These are phyloP conservation scores for Delia radicum DNA, from an alignment of 1,140 invertebrate species.

Conservation along the genomic window DNA sequence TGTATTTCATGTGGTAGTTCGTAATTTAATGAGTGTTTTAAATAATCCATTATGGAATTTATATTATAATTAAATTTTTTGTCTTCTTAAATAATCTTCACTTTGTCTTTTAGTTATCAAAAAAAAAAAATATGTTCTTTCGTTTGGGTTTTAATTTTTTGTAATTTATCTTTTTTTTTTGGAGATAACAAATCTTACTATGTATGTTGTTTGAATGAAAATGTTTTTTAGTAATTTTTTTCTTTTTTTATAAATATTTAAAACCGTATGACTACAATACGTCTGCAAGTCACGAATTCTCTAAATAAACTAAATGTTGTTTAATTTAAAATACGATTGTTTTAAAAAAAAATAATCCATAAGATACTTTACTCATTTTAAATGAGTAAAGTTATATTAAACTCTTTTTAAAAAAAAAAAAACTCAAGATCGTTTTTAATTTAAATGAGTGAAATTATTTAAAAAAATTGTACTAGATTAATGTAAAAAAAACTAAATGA, in stretches of 20 bases:
- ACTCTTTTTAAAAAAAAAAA: too few relatives aligned
- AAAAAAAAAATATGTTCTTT: slow-evolving; percentile 10
- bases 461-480: not conserved
- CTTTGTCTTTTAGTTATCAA: not conserved
- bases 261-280: slow-evolving; percentile 30
- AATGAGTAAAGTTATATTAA: too few relatives aligned
- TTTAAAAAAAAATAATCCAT: not conserved
- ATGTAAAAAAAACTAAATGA: not conserved
- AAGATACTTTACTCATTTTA: not conserved
- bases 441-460: not conserved
- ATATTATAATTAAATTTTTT: slow-evolving; percentile 17
- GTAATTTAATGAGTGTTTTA: slow-evolving; percentile 49
- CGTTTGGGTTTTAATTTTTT: slow-evolving; percentile 3
- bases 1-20: slow-evolving; percentile 47
- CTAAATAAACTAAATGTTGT: slow-evolving; percentile 45
- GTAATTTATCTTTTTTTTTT: not conserved
- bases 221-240: not conserved
- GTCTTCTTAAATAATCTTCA: not conserved
- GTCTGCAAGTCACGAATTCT: slow-evolving; percentile 37
- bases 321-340: not conserved
- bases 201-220: too few relatives aligned
- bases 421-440: not conserved
- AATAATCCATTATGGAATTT: slow-evolving; percentile 38
- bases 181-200: not conserved
- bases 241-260: slow-evolving; percentile 6